phyloP scores from a whole-genome alignment of 1,140 invertebrate species.

The Lerema accius region DNA sequence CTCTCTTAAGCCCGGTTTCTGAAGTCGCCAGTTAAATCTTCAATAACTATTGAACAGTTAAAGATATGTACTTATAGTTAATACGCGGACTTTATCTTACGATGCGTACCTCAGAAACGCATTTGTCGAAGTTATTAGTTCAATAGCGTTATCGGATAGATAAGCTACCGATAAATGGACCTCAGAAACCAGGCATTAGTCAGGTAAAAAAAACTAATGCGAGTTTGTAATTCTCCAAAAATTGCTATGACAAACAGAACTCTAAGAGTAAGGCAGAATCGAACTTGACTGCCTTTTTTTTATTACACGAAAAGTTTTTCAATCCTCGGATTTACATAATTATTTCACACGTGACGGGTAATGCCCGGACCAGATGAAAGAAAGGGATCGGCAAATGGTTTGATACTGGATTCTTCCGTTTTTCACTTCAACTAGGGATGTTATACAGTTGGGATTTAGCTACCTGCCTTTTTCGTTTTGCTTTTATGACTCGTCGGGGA shows the following conservation, averaged over 20 bases:
- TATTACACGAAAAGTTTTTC: slow-evolving; percentile 27
- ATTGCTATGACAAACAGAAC: neutral
- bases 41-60: too few relatives aligned
- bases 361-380: neutral
- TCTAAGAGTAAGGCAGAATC: neutral
- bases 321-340: slow-evolving; percentile 31
- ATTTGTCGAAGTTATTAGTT: too few relatives aligned
- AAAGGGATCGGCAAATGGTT: slow-evolving; percentile 10
- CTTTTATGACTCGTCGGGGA: slow-evolving; percentile 25
- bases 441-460: slow-evolving; percentile 10
- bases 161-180: too few relatives aligned
- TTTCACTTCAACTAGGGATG: slow-evolving; percentile 1
- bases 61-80: too few relatives aligned
- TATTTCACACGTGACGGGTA: slow-evolving; percentile 24
- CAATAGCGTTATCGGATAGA: too few relatives aligned
- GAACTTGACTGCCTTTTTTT: slow-evolving; percentile 8
- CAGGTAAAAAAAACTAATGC: too few relatives aligned
- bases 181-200: too few relatives aligned
- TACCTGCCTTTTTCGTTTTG: slow-evolving; percentile 23
- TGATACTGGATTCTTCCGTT: neutral
- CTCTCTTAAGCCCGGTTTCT: too few relatives aligned
- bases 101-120: too few relatives aligned
- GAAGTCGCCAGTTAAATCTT: too few relatives aligned
- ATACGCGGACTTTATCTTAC: too few relatives aligned
- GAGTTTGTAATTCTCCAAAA: too few relatives aligned